phyloP scores from a whole-genome alignment of 2,113 vertebrate genomes.

The Stegostoma tigrinum region DNA sequence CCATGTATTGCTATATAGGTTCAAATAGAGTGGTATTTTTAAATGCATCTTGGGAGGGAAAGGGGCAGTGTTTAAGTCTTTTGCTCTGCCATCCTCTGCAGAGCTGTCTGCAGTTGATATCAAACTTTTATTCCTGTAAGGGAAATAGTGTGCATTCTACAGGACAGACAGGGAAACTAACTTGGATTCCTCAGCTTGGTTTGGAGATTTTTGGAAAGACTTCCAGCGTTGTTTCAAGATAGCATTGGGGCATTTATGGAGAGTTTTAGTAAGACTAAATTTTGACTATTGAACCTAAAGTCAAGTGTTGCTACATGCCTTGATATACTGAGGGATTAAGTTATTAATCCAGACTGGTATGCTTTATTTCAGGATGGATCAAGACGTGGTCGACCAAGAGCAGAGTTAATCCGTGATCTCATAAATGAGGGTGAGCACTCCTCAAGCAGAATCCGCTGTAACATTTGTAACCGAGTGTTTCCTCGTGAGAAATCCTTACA shows the following conservation, averaged over 20 bases:
- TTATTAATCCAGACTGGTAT: not conserved
- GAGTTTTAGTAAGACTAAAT: not conserved
- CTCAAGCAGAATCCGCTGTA: constrained; percentile 92
- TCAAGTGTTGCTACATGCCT: not conserved
- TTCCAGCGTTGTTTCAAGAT: not conserved
- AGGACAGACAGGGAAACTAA: not conserved
- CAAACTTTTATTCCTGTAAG: too few species aligned
- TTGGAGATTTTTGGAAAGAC: not conserved
- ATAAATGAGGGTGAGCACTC: constrained; percentile 91
- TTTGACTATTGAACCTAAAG: not conserved
- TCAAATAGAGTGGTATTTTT: not conserved
- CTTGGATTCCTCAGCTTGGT: not conserved
- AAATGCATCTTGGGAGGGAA: too few species aligned
- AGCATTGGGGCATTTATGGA: not conserved
- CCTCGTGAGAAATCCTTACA: constrained; percentile 92
- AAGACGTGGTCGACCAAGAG: constrained; percentile 82
- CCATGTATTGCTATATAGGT: not conserved
- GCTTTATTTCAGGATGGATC: constrained; percentile 69
- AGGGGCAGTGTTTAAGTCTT: not conserved
- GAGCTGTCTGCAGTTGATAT: not conserved
- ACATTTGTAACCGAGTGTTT: constrained; percentile 92
- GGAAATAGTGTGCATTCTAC: not conserved
- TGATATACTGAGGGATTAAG: not conserved
- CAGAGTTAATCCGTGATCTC: constrained; percentile 85
- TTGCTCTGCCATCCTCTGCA: not conserved